Evolutionary conservation across 2,888 invertebrate species (phyloP), one percentile per base, ranked within the genome.

Genomic region (Trisateles emortualis): DNA sequence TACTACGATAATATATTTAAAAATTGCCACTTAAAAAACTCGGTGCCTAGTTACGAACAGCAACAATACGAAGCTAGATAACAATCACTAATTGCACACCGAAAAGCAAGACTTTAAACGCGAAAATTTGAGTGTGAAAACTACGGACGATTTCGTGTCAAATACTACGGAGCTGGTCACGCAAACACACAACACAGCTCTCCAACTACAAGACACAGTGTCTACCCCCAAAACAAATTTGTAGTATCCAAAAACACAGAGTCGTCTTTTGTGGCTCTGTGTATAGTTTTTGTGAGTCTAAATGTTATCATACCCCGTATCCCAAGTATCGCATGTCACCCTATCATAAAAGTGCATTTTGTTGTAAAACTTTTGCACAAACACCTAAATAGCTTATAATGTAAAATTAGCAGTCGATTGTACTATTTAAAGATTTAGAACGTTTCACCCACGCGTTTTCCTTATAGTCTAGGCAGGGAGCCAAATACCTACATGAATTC

Each of bases 61-160:
- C 78, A 71, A 81, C 77, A 72, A 69, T 70, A 74, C 72, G 68
- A 73, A 78, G 76, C 67, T 68, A 83, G 89, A 89, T 89, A 88
- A 81, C 84, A 62, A 90, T 90, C 90, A 70, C 76, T 88, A 90
- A 90, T 90, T 88, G 88, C 82, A 79, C 76, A 79, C 87, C 82
- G 70, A 82, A 89, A 87, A 83, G 78, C 86, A 81, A 79, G 83
- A 79, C 77, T 78, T 76, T 82, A 78, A 79, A 83, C 81, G 84
- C 81, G 83, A 87, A 87, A 85, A 86, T 90, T 87, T 86, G 84
- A 87, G 90, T 88, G 89, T 83, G 86, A 87, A 87, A 88, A 86
- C 84, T 84, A 84, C 84, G 78, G 80, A 81, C 81, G 74, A 79
- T 84, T 76, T 76, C 88, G 87, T 86, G 88, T 87, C 87, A 86